Evolutionary conservation across 2,113 vertebrate genomes (phyloP).

Genomic region (Nipponia nippon): DNA sequence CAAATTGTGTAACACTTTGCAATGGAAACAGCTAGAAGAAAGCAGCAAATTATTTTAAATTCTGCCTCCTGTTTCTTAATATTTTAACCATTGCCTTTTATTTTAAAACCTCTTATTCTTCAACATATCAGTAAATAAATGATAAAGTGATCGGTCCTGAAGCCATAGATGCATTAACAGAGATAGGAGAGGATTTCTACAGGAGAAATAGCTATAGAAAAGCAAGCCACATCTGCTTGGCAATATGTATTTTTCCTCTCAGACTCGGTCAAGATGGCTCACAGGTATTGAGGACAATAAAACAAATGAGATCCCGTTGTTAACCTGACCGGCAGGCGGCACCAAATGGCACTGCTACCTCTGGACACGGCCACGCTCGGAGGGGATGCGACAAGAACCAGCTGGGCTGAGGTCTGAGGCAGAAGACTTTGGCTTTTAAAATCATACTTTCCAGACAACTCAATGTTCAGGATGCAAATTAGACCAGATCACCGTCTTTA

Average conservation of each 20-base stretch:
- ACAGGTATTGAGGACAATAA: neutral
- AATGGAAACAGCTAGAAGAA: neutral
- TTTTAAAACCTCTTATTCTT: neutral
- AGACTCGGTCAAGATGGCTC: neutral
- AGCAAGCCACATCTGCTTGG: neutral
- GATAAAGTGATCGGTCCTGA: neutral
- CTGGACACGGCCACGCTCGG: neutral
- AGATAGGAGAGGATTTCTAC: neutral
- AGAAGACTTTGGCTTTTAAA: neutral
- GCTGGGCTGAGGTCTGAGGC: neutral
- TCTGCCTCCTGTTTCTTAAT: neutral
- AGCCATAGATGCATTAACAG: neutral
- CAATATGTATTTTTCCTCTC: neutral
- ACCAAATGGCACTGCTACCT: neutral
- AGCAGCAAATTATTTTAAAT: neutral
- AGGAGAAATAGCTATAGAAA: neutral
- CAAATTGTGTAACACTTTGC: neutral
- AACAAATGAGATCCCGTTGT: neutral
- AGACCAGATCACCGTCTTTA: neutral
- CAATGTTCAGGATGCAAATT: neutral
- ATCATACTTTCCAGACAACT: neutral
- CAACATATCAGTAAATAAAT: neutral
- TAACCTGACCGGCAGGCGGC: conserved; percentile 26
- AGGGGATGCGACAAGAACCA: neutral
- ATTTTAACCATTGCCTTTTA: neutral